Evolutionary conservation across 2,888 invertebrate species (phyloP).

Genomic region (Villa cingulata): DNA sequence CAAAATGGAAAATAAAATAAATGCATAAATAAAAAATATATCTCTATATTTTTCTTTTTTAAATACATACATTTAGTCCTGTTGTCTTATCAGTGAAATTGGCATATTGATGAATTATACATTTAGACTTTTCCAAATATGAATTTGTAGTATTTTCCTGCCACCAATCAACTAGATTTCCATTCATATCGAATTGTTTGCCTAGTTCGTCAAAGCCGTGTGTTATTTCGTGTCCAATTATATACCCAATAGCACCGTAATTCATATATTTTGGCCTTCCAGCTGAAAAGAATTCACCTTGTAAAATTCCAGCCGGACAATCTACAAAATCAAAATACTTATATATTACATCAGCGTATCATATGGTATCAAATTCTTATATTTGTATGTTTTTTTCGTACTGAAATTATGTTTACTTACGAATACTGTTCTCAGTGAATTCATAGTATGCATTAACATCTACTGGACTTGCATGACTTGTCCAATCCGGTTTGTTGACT

Average conservation of each 20-base stretch:
- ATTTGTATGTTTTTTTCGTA: background rate
- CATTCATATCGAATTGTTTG: conserved; percentile 81
- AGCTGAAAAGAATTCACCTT: conserved; percentile 81
- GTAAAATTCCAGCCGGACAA: conserved; percentile 86
- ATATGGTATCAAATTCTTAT: background rate
- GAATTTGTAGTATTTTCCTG: conserved; percentile 64
- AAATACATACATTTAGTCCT: conserved; percentile 46
- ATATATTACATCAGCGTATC: background rate
- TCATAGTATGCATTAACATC: conserved; percentile 80
- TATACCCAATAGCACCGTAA: conserved; percentile 81
- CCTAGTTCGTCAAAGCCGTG: conserved; percentile 85
- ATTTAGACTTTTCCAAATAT: conserved; percentile 72
- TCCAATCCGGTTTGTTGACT: conserved; percentile 76
- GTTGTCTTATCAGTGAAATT: conserved; percentile 74
- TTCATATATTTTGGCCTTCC: conserved; percentile 84
- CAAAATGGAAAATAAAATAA: conserved; percentile 24
- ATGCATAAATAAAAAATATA: too few species aligned
- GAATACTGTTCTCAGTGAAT: conserved; percentile 73
- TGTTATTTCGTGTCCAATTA: conserved; percentile 86
- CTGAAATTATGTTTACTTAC: conserved; percentile 41
- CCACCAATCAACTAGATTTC: conserved; percentile 92
- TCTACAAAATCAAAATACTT: conserved; percentile 40
- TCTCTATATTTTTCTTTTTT: background rate
- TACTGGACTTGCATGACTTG: conserved; percentile 69
- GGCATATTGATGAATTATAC: conserved; percentile 87